Percentiles rank a stretch among this genome's conserved stretches.
Conservation (phyloP, 2,888 invertebrate species). For the Chironomus tentans region DNA sequence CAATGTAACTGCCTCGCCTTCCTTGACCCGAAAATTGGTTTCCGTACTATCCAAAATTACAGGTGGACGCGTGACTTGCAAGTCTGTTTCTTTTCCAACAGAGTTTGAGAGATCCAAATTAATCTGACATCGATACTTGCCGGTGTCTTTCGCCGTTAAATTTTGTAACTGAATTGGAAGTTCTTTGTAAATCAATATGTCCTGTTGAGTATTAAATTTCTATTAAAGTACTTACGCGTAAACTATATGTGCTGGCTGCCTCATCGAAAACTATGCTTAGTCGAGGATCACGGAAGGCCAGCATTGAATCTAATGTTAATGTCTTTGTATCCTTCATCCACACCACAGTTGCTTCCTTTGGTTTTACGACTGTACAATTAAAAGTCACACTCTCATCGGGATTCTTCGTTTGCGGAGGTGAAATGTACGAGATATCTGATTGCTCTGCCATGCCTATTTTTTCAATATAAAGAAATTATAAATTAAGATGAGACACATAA, state of each 20-base stretch:
- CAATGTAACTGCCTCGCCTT: not conserved
- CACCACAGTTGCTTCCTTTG: not conserved
- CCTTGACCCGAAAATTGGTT: not conserved
- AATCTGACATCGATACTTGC: conserved; percentile 18
- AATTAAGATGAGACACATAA: not conserved
- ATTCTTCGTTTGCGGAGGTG: conserved; percentile 16
- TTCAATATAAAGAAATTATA: not conserved
- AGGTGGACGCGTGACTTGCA: conserved; percentile 21
- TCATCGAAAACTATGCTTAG: not conserved
- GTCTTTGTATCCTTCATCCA: conserved; percentile 11
- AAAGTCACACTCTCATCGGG: conserved; percentile 7
- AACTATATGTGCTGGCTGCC: conserved; percentile 4
- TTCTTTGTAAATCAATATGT: not conserved
- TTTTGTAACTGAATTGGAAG: not conserved
- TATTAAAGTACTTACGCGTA: not conserved
- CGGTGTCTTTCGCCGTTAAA: conserved; percentile 1
- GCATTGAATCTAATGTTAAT: not conserved
- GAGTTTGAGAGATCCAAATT: not conserved
- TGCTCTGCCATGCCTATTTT: conserved; percentile 1
- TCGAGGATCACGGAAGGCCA: not conserved
- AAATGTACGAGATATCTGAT: conserved; percentile 10
- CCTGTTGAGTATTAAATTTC: not conserved
- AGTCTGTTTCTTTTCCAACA: not conserved
- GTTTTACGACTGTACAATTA: conserved; percentile 17
- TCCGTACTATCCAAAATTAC: not conserved